Evolutionary conservation across 2,888 invertebrate genomes (phyloP).

Genomic region (Heliconius hortense): DNA sequence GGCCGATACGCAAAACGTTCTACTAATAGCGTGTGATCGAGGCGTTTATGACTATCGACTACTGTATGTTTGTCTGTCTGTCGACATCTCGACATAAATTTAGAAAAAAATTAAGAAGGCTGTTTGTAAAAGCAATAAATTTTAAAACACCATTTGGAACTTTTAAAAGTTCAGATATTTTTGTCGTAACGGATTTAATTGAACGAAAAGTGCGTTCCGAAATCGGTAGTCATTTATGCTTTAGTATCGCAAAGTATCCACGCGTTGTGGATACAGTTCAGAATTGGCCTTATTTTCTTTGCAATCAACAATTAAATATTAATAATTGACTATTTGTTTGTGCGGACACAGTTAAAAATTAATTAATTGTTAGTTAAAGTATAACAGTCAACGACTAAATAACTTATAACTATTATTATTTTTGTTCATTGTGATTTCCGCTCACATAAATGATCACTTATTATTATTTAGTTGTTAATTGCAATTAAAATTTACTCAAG

Average conservation of each 20-base stretch:
- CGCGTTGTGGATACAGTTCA: conserved; percentile 58
- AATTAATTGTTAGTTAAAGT: not conserved
- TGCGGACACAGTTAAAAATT: not conserved
- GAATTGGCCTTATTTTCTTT: not conserved
- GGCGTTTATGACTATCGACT: conserved; percentile 49
- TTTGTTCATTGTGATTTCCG: not conserved
- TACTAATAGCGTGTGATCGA: conserved; percentile 56
- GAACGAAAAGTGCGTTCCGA: conserved; percentile 34
- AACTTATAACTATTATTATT: too few species aligned
- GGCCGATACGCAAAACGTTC: conserved; percentile 72
- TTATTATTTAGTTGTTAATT: not conserved
- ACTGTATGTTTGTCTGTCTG: not conserved
- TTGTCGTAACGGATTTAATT: conserved; percentile 19
- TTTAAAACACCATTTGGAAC: conserved; percentile 39
- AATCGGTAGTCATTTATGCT: conserved; percentile 44
- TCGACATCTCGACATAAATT: conserved; percentile 29
- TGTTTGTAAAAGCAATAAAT: conserved; percentile 41
- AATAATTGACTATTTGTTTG: too few species aligned
- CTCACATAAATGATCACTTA: not conserved
- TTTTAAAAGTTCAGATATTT: conserved; percentile 30
- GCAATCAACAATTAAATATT: not conserved
- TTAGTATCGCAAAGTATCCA: conserved; percentile 49
- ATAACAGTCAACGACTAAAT: too few species aligned
- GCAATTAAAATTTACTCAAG: not conserved
- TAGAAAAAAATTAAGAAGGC: conserved; percentile 37